A percentile compares a stretch with the other conserved stretches of the same genome.
phyloP scores from a whole-genome alignment of 2,888 invertebrate species.

The Pterobdella sp. region DNA sequence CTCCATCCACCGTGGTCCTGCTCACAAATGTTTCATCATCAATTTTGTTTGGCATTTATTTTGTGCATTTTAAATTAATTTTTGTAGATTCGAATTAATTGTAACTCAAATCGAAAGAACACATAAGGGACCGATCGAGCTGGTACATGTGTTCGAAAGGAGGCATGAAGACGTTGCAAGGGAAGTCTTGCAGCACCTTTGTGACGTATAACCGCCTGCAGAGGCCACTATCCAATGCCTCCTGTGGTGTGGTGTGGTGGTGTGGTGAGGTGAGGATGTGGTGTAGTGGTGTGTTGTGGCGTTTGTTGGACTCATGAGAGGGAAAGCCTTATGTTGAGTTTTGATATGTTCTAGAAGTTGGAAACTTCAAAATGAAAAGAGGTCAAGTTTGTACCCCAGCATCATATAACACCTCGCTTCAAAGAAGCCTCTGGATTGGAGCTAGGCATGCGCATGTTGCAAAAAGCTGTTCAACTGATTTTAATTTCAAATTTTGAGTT shows the following conservation, averaged over 20 bases:
- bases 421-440: too few relatives aligned
- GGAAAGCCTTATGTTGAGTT: neutral
- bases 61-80: neutral
- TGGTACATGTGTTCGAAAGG: neutral
- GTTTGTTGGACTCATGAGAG: neutral
- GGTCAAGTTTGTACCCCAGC: too few relatives aligned
- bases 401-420: too few relatives aligned
- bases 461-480: too few relatives aligned
- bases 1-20: constrained; percentile 5
- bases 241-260: neutral
- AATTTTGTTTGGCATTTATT: neutral
- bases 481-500: too few relatives aligned
- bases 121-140: neutral
- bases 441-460: too few relatives aligned
- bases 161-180: constrained; percentile 7
- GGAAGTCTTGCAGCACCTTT: neutral
- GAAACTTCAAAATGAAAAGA: too few relatives aligned
- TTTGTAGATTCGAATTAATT: too few relatives aligned
- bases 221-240: neutral
- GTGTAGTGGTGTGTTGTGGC: neutral
- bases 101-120: too few relatives aligned
- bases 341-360: neutral
- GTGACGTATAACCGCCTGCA: constrained; percentile 3
- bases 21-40: neutral
- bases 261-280: neutral